Evolutionary conservation across 2,888 invertebrate species (phyloP).

Genomic region (Diarsia dahlii): DNA sequence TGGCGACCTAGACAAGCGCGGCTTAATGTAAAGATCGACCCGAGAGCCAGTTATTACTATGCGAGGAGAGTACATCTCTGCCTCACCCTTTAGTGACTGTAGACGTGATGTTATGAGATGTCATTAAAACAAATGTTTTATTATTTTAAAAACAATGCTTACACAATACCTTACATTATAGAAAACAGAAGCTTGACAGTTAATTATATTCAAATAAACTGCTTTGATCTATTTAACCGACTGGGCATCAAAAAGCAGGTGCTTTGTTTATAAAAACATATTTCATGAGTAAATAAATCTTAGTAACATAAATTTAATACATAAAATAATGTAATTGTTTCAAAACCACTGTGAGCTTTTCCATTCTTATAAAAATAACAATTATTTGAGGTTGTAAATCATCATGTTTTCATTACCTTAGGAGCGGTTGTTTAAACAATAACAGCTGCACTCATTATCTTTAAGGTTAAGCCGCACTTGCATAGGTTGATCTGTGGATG

Average conservation of each 20-base stretch:
- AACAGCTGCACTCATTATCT: too few species aligned
- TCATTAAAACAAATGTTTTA: background rate
- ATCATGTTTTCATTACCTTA: background rate
- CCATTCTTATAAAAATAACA: background rate
- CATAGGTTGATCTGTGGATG: too few species aligned
- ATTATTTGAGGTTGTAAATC: background rate
- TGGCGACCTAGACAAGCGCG: too few species aligned
- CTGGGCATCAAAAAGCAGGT: conserved; percentile 26
- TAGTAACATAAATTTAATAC: conserved; percentile 16
- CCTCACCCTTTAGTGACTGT: background rate
- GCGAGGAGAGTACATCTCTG: too few species aligned
- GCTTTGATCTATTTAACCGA: conserved; percentile 49
- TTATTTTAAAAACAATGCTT: background rate
- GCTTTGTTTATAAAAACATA: conserved; percentile 28
- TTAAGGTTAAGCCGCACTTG: too few species aligned
- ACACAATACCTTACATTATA: background rate
- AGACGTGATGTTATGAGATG: background rate
- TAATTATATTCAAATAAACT: background rate
- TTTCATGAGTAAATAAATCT: conserved; percentile 38
- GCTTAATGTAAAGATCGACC: too few species aligned
- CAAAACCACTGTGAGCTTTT: background rate
- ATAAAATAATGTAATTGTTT: conserved; percentile 27
- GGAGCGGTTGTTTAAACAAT: too few species aligned
- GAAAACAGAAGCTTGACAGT: conserved; percentile 10
- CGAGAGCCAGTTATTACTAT: too few species aligned